Evolutionary conservation across 2,888 invertebrate species (phyloP).

Genomic region (Mystacides longicornis): DNA sequence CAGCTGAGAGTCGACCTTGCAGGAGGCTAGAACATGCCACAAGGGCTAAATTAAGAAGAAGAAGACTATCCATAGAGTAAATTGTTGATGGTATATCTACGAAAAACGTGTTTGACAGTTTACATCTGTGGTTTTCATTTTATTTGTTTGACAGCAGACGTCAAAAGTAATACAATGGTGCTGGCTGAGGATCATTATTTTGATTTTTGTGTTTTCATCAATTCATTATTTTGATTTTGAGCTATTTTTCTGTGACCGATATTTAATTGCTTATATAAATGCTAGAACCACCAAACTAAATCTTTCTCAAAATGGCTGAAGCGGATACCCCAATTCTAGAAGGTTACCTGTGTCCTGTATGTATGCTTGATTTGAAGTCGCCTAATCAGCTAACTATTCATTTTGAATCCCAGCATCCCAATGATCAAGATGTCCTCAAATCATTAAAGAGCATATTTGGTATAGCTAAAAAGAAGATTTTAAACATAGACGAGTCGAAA

Average conservation of each 20-base stretch:
- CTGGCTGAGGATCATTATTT: background rate
- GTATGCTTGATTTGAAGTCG: conserved; percentile 82
- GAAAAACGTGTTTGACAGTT: too few relatives aligned
- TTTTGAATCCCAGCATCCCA: conserved; percentile 82
- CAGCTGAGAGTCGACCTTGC: too few relatives aligned
- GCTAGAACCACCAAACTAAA: too few relatives aligned
- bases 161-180: background rate
- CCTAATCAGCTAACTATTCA: conserved; percentile 77
- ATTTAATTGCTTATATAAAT: too few relatives aligned
- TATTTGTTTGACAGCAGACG: too few relatives aligned
- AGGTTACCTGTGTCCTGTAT: conserved; percentile 93
- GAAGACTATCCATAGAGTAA: too few relatives aligned
- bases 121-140: too few relatives aligned
- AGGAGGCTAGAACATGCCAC: too few relatives aligned
- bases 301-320: conserved; percentile 15
- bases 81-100: too few relatives aligned
- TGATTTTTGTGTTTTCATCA: background rate
- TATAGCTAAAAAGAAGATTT: conserved; percentile 85
- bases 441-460: conserved; percentile 78
- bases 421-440: conserved; percentile 76
- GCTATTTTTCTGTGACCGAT: too few relatives aligned
- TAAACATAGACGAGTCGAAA: conserved; percentile 65
- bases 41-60: too few relatives aligned
- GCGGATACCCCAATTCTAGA: conserved; percentile 62
- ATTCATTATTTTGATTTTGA: background rate